Conservation (phyloP, 1,140 invertebrate genomes). For the Ooceraea biroi region DNA sequence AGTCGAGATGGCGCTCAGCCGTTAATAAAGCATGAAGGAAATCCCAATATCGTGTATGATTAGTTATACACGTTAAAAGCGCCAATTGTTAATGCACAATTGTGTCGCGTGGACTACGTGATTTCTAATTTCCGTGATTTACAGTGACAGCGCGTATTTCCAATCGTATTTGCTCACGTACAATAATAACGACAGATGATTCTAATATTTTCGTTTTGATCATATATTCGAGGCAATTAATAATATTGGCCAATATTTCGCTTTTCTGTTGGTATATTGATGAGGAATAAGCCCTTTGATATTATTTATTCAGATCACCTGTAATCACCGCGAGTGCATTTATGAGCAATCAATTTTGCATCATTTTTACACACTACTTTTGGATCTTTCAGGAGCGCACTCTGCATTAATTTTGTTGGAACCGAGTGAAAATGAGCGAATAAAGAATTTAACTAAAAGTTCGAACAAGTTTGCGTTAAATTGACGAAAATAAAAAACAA, state of each 20-base stretch:
- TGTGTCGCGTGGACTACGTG: neutral
- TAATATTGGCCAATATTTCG: neutral
- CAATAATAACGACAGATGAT: constrained; percentile 18
- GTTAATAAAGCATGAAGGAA: constrained; percentile 22
- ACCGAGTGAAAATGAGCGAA: too few relatives aligned
- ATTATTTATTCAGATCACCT: neutral
- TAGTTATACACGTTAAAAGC: constrained; percentile 15
- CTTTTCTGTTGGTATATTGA: neutral
- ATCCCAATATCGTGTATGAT: constrained; percentile 13
- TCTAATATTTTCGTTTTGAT: constrained; percentile 25
- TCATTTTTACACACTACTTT: neutral
- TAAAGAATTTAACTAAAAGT: too few relatives aligned
- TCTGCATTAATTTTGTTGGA: too few relatives aligned
- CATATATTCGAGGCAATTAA: constrained; percentile 28
- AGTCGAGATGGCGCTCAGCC: neutral
- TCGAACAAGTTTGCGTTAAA: too few relatives aligned
- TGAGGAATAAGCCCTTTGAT: neutral
- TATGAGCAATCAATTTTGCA: neutral
- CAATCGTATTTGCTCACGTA: neutral
- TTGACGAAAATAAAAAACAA: too few relatives aligned
- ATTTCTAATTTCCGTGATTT: constrained; percentile 46
- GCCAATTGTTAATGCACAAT: constrained; percentile 9
- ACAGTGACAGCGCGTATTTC: neutral
- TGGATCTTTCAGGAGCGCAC: too few relatives aligned
- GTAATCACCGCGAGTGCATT: neutral